Evolutionary conservation across 2,888 invertebrate genomes (phyloP), one percentile per base, ranked within the genome.

Genomic region (Drosophila planitibia): DNA sequence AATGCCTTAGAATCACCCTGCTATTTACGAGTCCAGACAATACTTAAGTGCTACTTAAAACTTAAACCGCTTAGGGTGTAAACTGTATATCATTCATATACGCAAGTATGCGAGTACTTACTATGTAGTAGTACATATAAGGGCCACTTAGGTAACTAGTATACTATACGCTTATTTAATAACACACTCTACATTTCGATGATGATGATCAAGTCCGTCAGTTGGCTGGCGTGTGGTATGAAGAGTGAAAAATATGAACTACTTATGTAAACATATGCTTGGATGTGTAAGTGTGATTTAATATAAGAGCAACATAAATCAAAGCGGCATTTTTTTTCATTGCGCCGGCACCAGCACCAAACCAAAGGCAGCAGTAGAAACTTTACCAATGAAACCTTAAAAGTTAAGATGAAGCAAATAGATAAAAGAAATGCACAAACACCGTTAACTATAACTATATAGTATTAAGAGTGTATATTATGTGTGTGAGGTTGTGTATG

Each of bases 11-110:
- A 73, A 78, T 66, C 74, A 61, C 54, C 59, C 78, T 76, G 74
- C 81, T 89, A 90, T 90, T 89, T 90, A 88, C 70, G 90, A 83
- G 76, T 77, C 76, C 90, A 88, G 83, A 85, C 64, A 85, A 73
- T 79, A 76, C 89, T 88, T 81, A 86, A 90, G 90, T 90, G 85
- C 83, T 90, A 86, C 85, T 86, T 90, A 90, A 89, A 86, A 89
- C 86, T 90, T 90, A 90, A 86, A 85, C 66, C 74, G 83, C 86
- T 89, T 77, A 74, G 75, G 84, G 86, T 81, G 66, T 76, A 81
- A 60, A 62, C 86, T 77, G 68, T 73, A 81, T 61, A 66, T 80
- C 70, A 66, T 78, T 66, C 72, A 70, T 70, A 69, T 73, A 51
- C 47, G 62, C 60, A 60, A 30, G 61, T 28, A n/a, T 67, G 62